Conservation (phyloP, 2,888 invertebrate genomes). For the Luffia ferchaultella region DNA sequence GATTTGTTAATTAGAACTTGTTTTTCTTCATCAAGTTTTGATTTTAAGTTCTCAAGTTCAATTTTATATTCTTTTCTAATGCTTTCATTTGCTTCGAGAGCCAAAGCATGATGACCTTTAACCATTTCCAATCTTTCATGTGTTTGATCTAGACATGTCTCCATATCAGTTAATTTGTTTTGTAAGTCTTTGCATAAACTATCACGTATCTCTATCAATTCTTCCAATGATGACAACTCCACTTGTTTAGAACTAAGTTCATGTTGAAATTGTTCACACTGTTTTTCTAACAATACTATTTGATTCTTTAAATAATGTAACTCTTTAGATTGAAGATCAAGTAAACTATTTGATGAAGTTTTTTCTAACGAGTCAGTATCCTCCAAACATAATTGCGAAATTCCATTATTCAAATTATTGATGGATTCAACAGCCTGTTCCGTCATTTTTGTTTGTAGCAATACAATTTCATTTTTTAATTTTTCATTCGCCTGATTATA, state of each 20-base stretch:
- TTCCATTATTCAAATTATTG: conserved; percentile 21
- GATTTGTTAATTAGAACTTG: conserved; percentile 36
- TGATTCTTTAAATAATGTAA: conserved; percentile 29
- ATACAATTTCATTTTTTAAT: conserved; percentile 38
- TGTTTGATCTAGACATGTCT: conserved; percentile 43
- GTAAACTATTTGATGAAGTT: neutral
- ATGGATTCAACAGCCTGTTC: conserved; percentile 16
- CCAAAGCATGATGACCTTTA: conserved; percentile 55
- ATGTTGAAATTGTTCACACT: conserved; percentile 42
- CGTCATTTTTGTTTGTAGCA: conserved; percentile 28
- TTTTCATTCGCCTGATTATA: conserved; percentile 54
- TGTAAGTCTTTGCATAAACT: conserved; percentile 53
- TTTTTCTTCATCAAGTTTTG: conserved; percentile 55
- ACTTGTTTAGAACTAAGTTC: conserved; percentile 49
- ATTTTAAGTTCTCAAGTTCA: conserved; percentile 48
- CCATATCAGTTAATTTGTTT: conserved; percentile 41
- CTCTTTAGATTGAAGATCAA: conserved; percentile 3
- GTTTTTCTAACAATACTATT: conserved; percentile 34
- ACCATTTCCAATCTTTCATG: conserved; percentile 55
- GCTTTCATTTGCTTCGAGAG: conserved; percentile 58
- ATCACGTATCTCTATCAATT: conserved; percentile 49
- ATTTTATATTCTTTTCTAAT: conserved; percentile 55
- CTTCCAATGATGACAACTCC: conserved; percentile 45
- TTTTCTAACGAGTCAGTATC: neutral
- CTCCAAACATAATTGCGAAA: conserved; percentile 18